Percentiles rank a stretch among this genome's conserved stretches.
phyloP scores from a whole-genome alignment of 2,888 invertebrate species.

The Panorpa germanica region DNA sequence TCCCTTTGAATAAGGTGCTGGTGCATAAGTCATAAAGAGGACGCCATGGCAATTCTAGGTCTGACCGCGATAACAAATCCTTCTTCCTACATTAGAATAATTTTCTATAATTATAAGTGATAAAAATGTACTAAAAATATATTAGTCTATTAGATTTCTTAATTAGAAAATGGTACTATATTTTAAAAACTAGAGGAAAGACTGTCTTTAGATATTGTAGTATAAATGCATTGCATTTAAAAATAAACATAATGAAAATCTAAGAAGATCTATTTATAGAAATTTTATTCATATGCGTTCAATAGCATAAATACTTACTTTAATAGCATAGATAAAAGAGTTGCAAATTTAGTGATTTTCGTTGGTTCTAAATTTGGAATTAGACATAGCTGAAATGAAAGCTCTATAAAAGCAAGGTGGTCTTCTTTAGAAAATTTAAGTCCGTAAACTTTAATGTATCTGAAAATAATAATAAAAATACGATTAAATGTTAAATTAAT shows the following conservation, averaged over 20 bases:
- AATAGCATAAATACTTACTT: slow-evolving; percentile 61
- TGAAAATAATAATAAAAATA: slow-evolving; percentile 26
- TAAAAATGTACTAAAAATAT: too few relatives aligned
- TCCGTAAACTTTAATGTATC: slow-evolving; percentile 71
- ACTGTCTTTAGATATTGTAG: background rate
- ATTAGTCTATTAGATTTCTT: background rate
- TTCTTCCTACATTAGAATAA: slow-evolving; percentile 39
- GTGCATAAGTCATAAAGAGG: slow-evolving; percentile 56
- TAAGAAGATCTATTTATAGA: too few relatives aligned
- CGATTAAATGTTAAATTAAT: background rate
- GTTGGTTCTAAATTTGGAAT: slow-evolving; percentile 61
- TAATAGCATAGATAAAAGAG: slow-evolving; percentile 44
- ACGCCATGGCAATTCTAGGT: slow-evolving; percentile 68
- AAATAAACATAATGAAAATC: slow-evolving; percentile 5
- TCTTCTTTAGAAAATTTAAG: slow-evolving; percentile 80
- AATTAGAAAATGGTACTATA: slow-evolving; percentile 1
- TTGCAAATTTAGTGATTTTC: slow-evolving; percentile 49
- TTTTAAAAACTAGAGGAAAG: background rate
- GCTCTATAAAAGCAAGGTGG: slow-evolving; percentile 61
- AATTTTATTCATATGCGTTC: too few relatives aligned
- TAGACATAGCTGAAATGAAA: slow-evolving; percentile 56
- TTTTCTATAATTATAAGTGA: slow-evolving; percentile 4
- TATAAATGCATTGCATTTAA: slow-evolving; percentile 5
- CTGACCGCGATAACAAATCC: slow-evolving; percentile 54
- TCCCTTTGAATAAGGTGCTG: slow-evolving; percentile 33